These are phyloP conservation scores for Chymomyza fuscimana DNA, from an alignment of 2,888 invertebrate species.

Conservation along the genomic window DNA sequence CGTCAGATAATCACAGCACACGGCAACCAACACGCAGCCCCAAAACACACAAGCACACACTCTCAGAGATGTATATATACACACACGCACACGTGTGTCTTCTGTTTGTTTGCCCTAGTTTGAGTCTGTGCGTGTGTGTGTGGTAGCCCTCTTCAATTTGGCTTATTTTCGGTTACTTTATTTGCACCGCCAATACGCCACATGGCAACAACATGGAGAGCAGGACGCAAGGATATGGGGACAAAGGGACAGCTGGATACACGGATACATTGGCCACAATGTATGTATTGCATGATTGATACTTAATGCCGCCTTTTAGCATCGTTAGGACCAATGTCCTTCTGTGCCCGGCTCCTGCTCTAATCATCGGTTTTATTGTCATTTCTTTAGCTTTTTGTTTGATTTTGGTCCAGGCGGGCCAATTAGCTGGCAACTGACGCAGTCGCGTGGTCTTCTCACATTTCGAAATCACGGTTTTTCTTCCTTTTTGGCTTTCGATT, in stretches of 20 bases:
- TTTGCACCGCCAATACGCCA: slow-evolving; percentile 22
- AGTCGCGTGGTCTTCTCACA: background rate
- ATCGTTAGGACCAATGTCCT: slow-evolving; percentile 53
- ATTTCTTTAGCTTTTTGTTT: slow-evolving; percentile 69
- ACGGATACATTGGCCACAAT: slow-evolving; percentile 17
- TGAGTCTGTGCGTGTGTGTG: slow-evolving; percentile 57
- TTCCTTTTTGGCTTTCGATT: background rate
- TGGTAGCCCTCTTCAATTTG: slow-evolving; percentile 51
- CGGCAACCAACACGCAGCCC: slow-evolving; percentile 30
- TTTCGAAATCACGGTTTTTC: background rate
- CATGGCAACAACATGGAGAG: background rate
- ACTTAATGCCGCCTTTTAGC: slow-evolving; percentile 70
- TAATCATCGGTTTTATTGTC: slow-evolving; percentile 65
- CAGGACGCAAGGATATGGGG: background rate
- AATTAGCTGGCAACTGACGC: slow-evolving; percentile 48
- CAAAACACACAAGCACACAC: slow-evolving; percentile 18
- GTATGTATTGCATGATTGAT: slow-evolving; percentile 53
- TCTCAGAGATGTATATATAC: background rate
- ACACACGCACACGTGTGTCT: background rate
- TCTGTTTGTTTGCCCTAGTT: background rate
- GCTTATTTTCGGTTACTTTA: slow-evolving; percentile 34
- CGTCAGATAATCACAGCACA: slow-evolving; percentile 63
- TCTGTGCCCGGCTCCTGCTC: background rate
- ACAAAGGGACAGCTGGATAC: background rate
- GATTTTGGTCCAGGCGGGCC: slow-evolving; percentile 59